Evolutionary conservation across 2,113 vertebrate species (phyloP).

Genomic region (Salminus brasiliensis): DNA sequence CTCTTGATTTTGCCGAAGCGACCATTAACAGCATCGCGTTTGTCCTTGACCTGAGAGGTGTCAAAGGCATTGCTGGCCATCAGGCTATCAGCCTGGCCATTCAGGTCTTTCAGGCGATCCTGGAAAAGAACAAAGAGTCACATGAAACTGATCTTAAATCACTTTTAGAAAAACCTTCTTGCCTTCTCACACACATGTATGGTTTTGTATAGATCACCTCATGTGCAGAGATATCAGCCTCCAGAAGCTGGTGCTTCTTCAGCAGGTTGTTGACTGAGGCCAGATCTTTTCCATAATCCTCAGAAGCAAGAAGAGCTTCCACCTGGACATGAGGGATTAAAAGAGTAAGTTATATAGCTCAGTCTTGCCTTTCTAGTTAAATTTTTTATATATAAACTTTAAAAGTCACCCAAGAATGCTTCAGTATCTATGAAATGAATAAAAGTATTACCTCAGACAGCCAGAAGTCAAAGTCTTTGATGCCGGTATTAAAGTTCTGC

Average conservation of each 20-base stretch:
- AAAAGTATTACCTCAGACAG: conserved; percentile 87
- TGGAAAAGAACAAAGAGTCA: conserved; percentile 53
- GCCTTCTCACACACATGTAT: neutral
- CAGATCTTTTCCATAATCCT: conserved; percentile 98
- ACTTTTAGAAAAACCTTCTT: neutral
- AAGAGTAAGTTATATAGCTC: neutral
- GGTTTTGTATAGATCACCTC: conserved; percentile 77
- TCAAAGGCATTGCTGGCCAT: conserved; percentile 97
- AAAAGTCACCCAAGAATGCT: neutral
- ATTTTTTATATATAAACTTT: neutral
- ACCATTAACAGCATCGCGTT: conserved; percentile 88
- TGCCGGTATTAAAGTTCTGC: conserved; percentile 98
- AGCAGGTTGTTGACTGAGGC: conserved; percentile 98
- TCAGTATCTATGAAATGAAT: neutral
- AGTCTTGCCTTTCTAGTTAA: neutral
- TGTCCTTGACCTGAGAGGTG: conserved; percentile 94
- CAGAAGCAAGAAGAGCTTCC: conserved; percentile 95
- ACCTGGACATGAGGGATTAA: conserved; percentile 74
- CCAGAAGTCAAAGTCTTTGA: conserved; percentile 99
- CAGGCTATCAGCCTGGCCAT: conserved; percentile 94
- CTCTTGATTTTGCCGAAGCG: conserved; percentile 92
- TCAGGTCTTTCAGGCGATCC: conserved; percentile 97
- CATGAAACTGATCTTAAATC: neutral
- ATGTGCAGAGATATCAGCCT: conserved; percentile 97
- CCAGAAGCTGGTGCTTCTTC: conserved; percentile 96